A percentile compares a stretch with the other conserved stretches of the same genome.
Conservation (phyloP, 2,113 vertebrate species). For the Machaerirhynchus nigripectus region DNA sequence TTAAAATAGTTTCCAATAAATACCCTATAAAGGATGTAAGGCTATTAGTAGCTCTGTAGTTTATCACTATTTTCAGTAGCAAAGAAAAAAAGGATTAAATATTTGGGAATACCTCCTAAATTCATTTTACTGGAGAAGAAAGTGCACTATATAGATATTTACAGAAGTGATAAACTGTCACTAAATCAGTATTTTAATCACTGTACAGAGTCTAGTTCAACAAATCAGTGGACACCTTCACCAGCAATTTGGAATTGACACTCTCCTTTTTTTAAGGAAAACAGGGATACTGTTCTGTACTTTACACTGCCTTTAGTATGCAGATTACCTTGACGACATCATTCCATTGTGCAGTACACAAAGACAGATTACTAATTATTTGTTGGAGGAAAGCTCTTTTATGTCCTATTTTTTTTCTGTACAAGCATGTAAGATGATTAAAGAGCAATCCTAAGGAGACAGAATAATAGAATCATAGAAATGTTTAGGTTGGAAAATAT, state of each 20-base stretch:
- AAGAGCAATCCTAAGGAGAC: not conserved
- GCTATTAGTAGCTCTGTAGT: not conserved
- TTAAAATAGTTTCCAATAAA: not conserved
- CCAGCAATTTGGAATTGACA: not conserved
- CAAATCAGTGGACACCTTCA: not conserved
- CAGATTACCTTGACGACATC: not conserved
- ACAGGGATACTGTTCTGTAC: not conserved
- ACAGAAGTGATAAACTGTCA: not conserved
- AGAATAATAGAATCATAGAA: not conserved
- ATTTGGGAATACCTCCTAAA: not conserved
- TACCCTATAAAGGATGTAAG: not conserved
- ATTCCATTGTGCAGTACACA: not conserved
- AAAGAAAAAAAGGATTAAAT: not conserved
- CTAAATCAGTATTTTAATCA: slow-evolving; percentile 11
- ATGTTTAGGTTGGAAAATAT: not conserved
- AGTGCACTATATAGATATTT: not conserved
- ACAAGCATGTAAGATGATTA: not conserved
- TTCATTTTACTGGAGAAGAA: not conserved
- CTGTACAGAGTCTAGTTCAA: not conserved
- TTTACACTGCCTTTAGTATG: not conserved
- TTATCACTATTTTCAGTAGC: not conserved
- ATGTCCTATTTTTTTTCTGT: not conserved
- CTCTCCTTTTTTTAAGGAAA: not conserved
- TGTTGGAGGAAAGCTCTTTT: not conserved
- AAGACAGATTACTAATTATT: not conserved